Evolutionary conservation across 2,797 vertebrate genomes (phyloP).

Genomic region (Bradypodion ventrale): DNA sequence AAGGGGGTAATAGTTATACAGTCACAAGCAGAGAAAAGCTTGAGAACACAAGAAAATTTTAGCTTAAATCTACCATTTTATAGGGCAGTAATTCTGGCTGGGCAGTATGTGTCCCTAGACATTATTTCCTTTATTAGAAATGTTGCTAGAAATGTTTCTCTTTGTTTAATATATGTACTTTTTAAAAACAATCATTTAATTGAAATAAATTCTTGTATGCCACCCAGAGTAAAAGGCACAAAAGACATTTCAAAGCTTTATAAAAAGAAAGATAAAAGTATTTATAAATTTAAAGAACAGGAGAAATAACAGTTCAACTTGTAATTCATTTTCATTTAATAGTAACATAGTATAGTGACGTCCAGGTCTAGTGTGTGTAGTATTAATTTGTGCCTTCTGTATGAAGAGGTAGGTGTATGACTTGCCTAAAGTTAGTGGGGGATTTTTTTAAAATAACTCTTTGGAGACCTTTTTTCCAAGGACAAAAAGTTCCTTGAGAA

Average conservation of each 20-base stretch:
- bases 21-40: constrained; percentile 21
- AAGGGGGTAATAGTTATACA: constrained; percentile 24
- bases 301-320: background rate
- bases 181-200: constrained; percentile 44
- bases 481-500: background rate
- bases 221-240: constrained; percentile 6
- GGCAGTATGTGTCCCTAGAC: constrained; percentile 42
- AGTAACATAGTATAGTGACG: background rate
- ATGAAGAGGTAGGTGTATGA: background rate
- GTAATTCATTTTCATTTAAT: background rate
- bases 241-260: constrained; percentile 34
- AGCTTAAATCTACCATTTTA: constrained; percentile 38
- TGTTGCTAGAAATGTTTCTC: constrained; percentile 39
- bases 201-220: constrained; percentile 17
- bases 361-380: no score
- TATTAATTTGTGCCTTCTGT: background rate
- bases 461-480: no score
- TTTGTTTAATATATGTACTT: constrained; percentile 37
- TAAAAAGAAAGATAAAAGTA: constrained; percentile 10
- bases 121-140: constrained; percentile 53
- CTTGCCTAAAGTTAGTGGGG: background rate
- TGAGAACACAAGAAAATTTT: constrained; percentile 50
- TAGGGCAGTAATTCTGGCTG: constrained; percentile 46
- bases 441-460: background rate
- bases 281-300: background rate